Evolutionary conservation across 1,140 invertebrate genomes (phyloP).

Genomic region (Tetragonula clypearis): DNA sequence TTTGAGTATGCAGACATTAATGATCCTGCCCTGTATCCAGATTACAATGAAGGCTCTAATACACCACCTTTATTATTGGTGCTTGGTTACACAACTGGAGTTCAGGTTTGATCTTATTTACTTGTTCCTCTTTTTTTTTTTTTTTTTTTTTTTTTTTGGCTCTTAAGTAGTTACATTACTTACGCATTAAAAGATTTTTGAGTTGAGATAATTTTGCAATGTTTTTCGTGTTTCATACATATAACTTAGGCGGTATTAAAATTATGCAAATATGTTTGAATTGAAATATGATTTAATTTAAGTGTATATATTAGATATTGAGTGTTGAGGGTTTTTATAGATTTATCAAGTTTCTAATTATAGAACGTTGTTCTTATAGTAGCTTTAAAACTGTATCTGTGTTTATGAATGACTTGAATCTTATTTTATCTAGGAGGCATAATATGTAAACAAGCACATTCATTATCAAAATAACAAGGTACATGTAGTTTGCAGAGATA

Average conservation of each 20-base stretch:
- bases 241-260: background rate
- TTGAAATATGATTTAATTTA: background rate
- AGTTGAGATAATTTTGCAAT: background rate
- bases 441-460: constrained; percentile 22
- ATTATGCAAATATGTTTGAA: background rate
- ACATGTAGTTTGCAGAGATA: constrained; percentile 28
- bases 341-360: constrained; percentile 25
- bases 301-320: background rate
- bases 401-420: constrained; percentile 18
- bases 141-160: background rate
- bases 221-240: background rate
- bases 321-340: background rate
- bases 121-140: background rate
- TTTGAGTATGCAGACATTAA: constrained; percentile 93
- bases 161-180: background rate
- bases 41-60: constrained; percentile 86
- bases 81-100: constrained; percentile 91
- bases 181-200: background rate
- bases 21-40: constrained; percentile 86
- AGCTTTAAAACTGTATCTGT: background rate
- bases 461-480: constrained; percentile 26
- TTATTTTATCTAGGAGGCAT: constrained; percentile 31
- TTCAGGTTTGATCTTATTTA: constrained; percentile 85
- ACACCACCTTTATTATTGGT: constrained; percentile 91
- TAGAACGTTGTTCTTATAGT: constrained; percentile 27